Conservation (phyloP, 1,140 invertebrate genomes). For the Ceratosolen fusciceps region DNA sequence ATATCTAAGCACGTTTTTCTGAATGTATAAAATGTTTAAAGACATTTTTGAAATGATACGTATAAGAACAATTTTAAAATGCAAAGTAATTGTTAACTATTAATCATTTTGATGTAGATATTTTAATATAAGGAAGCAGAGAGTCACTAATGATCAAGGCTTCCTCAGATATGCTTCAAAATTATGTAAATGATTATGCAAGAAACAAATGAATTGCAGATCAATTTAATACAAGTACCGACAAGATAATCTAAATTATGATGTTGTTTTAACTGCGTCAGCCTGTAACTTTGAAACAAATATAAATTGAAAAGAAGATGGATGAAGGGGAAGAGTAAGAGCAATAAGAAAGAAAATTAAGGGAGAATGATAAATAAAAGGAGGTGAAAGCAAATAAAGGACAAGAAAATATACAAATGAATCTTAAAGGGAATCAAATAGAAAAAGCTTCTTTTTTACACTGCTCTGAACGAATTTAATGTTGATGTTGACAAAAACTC, state of each 20-base stretch:
- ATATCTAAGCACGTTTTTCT: too few species aligned
- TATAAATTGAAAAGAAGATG: not conserved
- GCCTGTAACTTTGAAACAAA: not conserved
- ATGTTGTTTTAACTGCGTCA: not conserved
- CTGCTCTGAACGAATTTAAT: too few species aligned
- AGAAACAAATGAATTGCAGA: conserved; percentile 24
- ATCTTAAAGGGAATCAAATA: conserved; percentile 20
- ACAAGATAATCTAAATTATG: conserved; percentile 1
- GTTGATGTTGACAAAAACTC: too few species aligned
- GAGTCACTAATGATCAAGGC: too few species aligned
- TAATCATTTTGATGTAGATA: too few species aligned
- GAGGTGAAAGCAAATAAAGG: not conserved
- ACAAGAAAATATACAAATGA: too few species aligned
- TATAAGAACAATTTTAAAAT: too few species aligned
- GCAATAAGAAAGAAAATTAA: not conserved
- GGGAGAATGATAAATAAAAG: not conserved
- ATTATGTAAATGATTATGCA: not conserved
- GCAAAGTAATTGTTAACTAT: too few species aligned
- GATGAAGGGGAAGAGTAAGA: not conserved
- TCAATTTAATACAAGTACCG: not conserved
- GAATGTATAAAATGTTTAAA: too few species aligned
- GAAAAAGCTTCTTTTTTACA: not conserved
- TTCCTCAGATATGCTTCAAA: not conserved
- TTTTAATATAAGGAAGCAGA: too few species aligned
- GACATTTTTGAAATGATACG: too few species aligned